A percentile compares a stretch with the other conserved stretches of the same genome.
These are phyloP conservation scores for Pseudobourletiella spinata DNA, from an alignment of 1,140 invertebrate genomes.

Conservation along the genomic window DNA sequence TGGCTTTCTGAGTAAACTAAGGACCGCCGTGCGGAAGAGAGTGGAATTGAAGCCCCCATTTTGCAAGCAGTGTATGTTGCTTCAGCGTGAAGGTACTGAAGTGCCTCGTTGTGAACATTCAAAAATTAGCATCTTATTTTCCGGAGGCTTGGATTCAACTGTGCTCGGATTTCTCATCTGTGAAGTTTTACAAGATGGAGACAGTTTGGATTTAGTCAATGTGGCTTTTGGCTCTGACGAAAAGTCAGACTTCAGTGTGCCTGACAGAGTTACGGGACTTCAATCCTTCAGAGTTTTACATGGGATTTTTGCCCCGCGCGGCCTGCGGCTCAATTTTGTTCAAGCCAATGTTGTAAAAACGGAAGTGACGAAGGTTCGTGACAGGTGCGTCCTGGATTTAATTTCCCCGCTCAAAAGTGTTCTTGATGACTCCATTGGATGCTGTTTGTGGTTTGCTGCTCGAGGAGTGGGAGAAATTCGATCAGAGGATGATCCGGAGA, in stretches of 20 bases:
- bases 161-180: slow-evolving; percentile 72
- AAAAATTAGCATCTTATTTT: slow-evolving; percentile 80
- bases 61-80: slow-evolving; percentile 50
- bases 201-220: slow-evolving; percentile 84
- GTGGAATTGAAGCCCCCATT: slow-evolving; percentile 53
- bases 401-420: slow-evolving; percentile 75
- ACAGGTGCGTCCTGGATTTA: slow-evolving; percentile 57
- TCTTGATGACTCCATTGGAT: slow-evolving; percentile 90
- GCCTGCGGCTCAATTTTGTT: slow-evolving; percentile 40
- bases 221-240: slow-evolving; percentile 72
- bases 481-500: slow-evolving; percentile 36
- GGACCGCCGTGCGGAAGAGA: slow-evolving; percentile 52
- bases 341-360: slow-evolving; percentile 65
- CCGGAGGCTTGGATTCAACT: slow-evolving; percentile 89
- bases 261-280: slow-evolving; percentile 69
- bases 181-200: slow-evolving; percentile 53
- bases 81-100: slow-evolving; percentile 39
- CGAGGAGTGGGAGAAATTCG: slow-evolving; percentile 45
- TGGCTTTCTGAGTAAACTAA: slow-evolving; percentile 10
- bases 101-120: slow-evolving; percentile 50
- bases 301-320: slow-evolving; percentile 54
- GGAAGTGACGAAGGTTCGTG: slow-evolving; percentile 53
- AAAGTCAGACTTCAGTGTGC: slow-evolving; percentile 46
- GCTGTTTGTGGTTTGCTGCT: slow-evolving; percentile 92
- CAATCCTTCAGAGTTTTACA: slow-evolving; percentile 63